These are phyloP conservation scores for Brachystomella parvula DNA, from an alignment of 1,140 invertebrate species.

Conservation along the genomic window DNA sequence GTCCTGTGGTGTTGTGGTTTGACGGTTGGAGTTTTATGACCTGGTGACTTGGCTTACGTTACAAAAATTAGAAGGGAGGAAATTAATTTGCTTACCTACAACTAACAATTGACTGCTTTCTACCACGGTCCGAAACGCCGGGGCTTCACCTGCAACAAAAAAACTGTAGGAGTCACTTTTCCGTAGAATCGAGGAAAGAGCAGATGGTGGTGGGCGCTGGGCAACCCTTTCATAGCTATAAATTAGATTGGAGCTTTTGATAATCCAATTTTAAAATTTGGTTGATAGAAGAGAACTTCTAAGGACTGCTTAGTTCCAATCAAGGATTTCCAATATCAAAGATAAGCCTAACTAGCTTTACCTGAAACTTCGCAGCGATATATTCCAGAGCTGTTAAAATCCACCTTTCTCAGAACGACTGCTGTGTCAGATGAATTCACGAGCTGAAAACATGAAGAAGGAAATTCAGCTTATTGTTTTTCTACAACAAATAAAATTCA, in stretches of 20 bases:
- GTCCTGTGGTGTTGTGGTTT: no score
- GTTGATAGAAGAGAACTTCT: background rate
- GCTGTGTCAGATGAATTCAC: conserved; percentile 34
- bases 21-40: no score
- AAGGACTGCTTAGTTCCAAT: background rate
- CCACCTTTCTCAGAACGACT: conserved; percentile 28
- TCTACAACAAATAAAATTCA: background rate
- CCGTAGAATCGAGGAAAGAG: no score
- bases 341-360: background rate
- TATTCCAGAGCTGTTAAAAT: conserved; percentile 29
- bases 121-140: conserved; percentile 66
- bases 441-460: conserved; percentile 30
- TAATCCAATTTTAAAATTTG: background rate
- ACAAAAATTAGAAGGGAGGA: no score
- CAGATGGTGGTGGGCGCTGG: no score
- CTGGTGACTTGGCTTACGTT: no score
- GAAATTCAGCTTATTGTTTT: background rate
- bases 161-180: no score
- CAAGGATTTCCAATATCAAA: background rate
- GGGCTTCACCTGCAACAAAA: conserved; percentile 40
- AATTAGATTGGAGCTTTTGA: background rate
- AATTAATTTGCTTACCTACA: conserved; percentile 56
- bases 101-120: conserved; percentile 66
- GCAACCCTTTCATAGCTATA: no score
- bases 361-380: conserved; percentile 35